Base-by-base conservation (phyloP, 37 sponge, comb jelly and placozoan genomes). In the Cliona cf. orientalis region DNA sequence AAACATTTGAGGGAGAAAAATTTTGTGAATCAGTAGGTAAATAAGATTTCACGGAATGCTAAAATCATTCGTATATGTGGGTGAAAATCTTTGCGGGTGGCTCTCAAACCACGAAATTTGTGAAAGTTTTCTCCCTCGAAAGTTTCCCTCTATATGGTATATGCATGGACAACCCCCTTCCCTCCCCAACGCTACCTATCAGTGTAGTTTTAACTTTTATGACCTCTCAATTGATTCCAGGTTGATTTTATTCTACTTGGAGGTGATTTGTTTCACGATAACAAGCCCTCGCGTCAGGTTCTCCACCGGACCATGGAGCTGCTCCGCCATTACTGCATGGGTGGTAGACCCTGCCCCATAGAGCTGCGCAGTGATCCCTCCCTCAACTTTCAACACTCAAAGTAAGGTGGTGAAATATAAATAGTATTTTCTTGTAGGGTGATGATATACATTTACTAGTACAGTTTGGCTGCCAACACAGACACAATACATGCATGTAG, bases 181-280 rank as follows among this genome's bases (percentile, higher is more conserved):
- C 22, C 17, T 11, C 14, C n/a, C 28, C 28, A 3, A 25, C 5
- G 23, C 28, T 59, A 3, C 28, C 19, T 53, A 12, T 53, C 56
- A 12, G 17, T 19, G 19, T 19, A 12, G 56, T 19, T 53, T 49
- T 19, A 49, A 49, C 17, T 19, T 49, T 19, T 11, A 49, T 49
- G 17, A 49, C 17, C 55, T 17, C 42, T 79, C 11, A 21, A 35
- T 21, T 70, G 56, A 19, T 40, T 26, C 11, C 84, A 96, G 94
- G 98, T 94, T 46, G 99, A 98, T 67, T 89, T 98, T 42, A 91
- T 98, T 38, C 71, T 98, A 37, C 87, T 89, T 29, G 99, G 99
- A 36, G 99, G 99, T 9, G 99, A 98, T 63, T 55, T 98, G 35
- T 98, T 93, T 66, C 99, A 98, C 65, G 99, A 98, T 29, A 98